phyloP scores from a whole-genome alignment of 2,888 invertebrate species.

The Pseudococcus longispinus region DNA sequence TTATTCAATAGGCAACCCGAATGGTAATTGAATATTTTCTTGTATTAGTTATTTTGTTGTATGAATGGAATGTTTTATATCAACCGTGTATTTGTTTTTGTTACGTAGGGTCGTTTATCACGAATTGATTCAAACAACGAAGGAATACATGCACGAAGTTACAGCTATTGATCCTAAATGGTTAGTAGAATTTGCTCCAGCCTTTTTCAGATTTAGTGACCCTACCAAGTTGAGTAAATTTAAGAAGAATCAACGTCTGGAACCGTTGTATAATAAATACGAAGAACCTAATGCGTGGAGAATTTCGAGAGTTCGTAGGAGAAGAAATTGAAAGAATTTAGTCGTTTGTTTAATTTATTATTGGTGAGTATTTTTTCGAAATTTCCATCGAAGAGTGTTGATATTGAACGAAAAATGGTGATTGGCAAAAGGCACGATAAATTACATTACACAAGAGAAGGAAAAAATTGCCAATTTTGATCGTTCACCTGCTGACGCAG shows the following conservation, averaged over 20 bases:
- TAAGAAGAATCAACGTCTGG: slow-evolving; percentile 97
- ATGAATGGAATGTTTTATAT: background rate
- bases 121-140: slow-evolving; percentile 97
- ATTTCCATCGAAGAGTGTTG: no score
- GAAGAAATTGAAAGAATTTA: slow-evolving; percentile 74
- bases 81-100: background rate
- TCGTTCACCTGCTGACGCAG: no score
- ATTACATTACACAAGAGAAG: no score
- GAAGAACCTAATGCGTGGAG: slow-evolving; percentile 99
- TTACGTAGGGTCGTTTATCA: slow-evolving; percentile 90
- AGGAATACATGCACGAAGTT: slow-evolving; percentile 99
- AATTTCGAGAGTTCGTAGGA: slow-evolving; percentile 88
- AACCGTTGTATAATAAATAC: slow-evolving; percentile 98
- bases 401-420: no score
- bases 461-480: no score
- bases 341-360: background rate
- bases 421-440: no score
- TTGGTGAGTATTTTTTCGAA: background rate
- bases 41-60: background rate
- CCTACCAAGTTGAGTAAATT: slow-evolving; percentile 98
- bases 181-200: slow-evolving; percentile 98
- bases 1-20: slow-evolving; percentile 98
- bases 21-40: slow-evolving; percentile 70
- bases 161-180: slow-evolving; percentile 97
- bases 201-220: slow-evolving; percentile 98